A percentile compares a stretch with the other conserved stretches of the same genome.
These are phyloP conservation scores for Eciton burchellii DNA, from an alignment of 1,140 invertebrate genomes.

Conservation along the genomic window DNA sequence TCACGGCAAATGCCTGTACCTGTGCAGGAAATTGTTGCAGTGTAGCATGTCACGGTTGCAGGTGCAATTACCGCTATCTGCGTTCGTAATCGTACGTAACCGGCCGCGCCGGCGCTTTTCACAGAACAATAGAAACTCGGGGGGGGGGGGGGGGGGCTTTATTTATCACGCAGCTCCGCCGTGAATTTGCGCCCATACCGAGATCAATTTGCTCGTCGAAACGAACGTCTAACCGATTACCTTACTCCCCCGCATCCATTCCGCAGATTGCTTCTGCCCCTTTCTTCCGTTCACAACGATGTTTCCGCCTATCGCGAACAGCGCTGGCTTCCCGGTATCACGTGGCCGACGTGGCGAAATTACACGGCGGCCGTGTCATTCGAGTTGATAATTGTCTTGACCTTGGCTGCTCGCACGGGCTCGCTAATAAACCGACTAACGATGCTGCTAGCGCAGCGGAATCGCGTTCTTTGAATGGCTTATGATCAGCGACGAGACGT, in stretches of 20 bases:
- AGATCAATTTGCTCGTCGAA: conserved; percentile 75
- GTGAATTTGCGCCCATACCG: conserved; percentile 66
- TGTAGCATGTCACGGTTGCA: conserved; percentile 70
- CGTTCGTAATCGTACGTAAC: conserved; percentile 65
- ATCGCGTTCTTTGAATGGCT: conserved; percentile 23
- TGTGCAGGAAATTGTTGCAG: conserved; percentile 72
- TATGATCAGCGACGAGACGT: conserved; percentile 1
- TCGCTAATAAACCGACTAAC: conserved; percentile 12
- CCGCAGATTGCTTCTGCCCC: conserved; percentile 57
- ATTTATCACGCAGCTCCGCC: conserved; percentile 69
- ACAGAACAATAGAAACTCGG: conserved; percentile 71
- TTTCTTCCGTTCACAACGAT: conserved; percentile 32
- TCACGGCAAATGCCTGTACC: conserved; percentile 59
- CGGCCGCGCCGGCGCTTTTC: conserved; percentile 63
- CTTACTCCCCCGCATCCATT: conserved; percentile 64
- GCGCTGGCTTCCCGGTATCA: conserved; percentile 22
- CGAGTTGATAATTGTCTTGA: conserved; percentile 42
- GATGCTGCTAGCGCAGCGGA: conserved; percentile 6
- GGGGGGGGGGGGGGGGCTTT: conserved; percentile 52
- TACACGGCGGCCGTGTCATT: conserved; percentile 23
- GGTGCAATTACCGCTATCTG: conserved; percentile 69
- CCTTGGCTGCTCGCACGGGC: neutral
- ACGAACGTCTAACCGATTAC: conserved; percentile 59
- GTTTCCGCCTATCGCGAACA: conserved; percentile 27
- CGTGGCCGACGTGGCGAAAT: conserved; percentile 10